Percentiles rank a stretch among this genome's conserved stretches.
These are phyloP conservation scores for Sceloporus undulatus DNA, from an alignment of 2,113 vertebrate genomes.

Conservation along the genomic window DNA sequence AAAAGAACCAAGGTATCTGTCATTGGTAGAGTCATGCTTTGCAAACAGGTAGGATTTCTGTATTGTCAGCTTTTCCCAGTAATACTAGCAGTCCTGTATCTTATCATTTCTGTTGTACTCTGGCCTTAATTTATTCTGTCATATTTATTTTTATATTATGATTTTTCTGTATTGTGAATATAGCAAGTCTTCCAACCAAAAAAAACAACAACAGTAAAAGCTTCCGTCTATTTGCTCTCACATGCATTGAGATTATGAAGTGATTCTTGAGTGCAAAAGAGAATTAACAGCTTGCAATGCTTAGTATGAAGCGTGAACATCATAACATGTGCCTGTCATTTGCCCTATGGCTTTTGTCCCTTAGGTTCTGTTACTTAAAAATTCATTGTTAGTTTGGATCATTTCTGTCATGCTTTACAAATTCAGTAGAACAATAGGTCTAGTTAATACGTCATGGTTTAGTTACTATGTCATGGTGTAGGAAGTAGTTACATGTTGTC, in stretches of 20 bases:
- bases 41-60: background rate
- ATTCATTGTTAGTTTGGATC: background rate
- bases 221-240: background rate
- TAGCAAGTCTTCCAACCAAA: background rate
- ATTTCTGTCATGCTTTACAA: background rate
- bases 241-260: background rate
- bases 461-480: background rate
- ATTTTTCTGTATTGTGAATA: background rate
- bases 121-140: too few relatives aligned
- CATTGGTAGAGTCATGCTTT: slow-evolving; percentile 1
- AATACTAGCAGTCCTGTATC: background rate
- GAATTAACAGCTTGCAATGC: background rate
- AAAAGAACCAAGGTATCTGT: background rate
- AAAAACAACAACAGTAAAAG: background rate
- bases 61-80: background rate
- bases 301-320: background rate
- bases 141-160: background rate
- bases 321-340: background rate
- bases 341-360: background rate
- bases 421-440: background rate
- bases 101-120: background rate
- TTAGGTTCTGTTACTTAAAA: background rate
- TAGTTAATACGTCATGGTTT: background rate
- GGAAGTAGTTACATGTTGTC: background rate
- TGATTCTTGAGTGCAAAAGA: background rate